phyloP scores from a whole-genome alignment of 2,888 invertebrate genomes.

The Trypoxylon attenuatum region DNA sequence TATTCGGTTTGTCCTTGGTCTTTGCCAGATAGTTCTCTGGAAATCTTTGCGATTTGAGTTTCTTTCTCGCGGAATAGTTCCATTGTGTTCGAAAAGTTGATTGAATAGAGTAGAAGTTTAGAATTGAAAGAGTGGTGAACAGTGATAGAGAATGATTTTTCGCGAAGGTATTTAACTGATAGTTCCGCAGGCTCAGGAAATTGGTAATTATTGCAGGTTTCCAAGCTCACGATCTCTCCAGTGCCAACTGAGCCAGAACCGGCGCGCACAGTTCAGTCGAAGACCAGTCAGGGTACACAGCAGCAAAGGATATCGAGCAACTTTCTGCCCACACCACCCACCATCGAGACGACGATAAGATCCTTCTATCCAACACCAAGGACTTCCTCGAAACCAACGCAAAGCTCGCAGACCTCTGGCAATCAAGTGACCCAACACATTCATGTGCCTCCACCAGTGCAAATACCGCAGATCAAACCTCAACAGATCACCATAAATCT shows the following conservation, averaged over 20 bases:
- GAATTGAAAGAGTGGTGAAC: background rate
- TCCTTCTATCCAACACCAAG: conserved; percentile 68
- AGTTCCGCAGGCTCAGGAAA: no score
- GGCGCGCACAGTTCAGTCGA: conserved; percentile 38
- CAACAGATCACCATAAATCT: conserved; percentile 69
- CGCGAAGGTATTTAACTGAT: background rate
- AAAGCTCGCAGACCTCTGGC: conserved; percentile 44
- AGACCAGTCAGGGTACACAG: conserved; percentile 49
- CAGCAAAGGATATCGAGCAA: conserved; percentile 59
- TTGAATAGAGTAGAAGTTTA: no score
- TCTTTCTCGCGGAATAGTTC: no score
- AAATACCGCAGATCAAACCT: conserved; percentile 66
- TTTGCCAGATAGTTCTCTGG: no score
- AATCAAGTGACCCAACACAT: conserved; percentile 65
- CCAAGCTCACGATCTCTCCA: conserved; percentile 68
- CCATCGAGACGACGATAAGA: conserved; percentile 55
- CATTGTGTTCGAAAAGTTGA: no score
- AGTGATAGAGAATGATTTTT: background rate
- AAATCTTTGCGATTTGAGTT: background rate
- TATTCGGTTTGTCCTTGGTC: no score
- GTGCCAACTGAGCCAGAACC: conserved; percentile 43
- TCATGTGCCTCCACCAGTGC: conserved; percentile 62
- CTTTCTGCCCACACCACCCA: conserved; percentile 60
- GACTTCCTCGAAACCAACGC: conserved; percentile 51
- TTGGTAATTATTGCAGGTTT: conserved; percentile 48